phyloP scores from a whole-genome alignment of 2,888 invertebrate genomes.

The Plagodis pulveraria region DNA sequence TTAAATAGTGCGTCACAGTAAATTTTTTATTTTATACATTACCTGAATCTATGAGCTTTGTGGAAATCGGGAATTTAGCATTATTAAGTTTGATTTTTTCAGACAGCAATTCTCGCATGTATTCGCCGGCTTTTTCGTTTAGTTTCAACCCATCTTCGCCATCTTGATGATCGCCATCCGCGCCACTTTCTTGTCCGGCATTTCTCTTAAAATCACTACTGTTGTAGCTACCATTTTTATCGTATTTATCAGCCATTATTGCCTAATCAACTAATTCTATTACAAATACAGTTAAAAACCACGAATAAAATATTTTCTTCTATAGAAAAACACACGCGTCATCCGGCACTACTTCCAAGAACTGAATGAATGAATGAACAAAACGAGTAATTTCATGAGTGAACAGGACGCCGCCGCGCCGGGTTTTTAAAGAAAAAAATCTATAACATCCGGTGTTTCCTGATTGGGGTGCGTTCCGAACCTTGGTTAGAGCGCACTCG shows the following conservation, averaged over 20 bases:
- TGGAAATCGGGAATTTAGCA: constrained; percentile 88
- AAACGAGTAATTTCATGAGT: neutral
- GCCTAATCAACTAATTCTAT: constrained; percentile 16
- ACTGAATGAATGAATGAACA: constrained; percentile 15
- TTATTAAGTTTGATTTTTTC: constrained; percentile 88
- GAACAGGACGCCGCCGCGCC: neutral
- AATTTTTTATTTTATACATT: constrained; percentile 31
- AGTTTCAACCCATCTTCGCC: constrained; percentile 84
- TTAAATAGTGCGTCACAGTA: too few species aligned
- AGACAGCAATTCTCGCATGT: constrained; percentile 89
- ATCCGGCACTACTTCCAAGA: constrained; percentile 17
- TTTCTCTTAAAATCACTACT: constrained; percentile 80
- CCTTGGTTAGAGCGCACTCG: too few species aligned
- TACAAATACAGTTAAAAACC: constrained; percentile 5
- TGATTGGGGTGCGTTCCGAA: too few species aligned
- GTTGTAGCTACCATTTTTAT: constrained; percentile 73
- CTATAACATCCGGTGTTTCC: constrained; percentile 5
- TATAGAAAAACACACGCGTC: constrained; percentile 18
- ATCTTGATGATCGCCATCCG: constrained; percentile 52
- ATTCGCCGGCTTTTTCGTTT: constrained; percentile 91
- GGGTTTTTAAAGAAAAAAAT: neutral
- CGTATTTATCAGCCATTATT: constrained; percentile 69
- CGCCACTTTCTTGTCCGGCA: constrained; percentile 52
- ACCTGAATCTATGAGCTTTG: constrained; percentile 91
- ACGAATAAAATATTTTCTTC: neutral